Percentiles rank a stretch among this genome's conserved stretches.
phyloP scores from a whole-genome alignment of 2,113 vertebrate species.

The Colaptes auratus region DNA sequence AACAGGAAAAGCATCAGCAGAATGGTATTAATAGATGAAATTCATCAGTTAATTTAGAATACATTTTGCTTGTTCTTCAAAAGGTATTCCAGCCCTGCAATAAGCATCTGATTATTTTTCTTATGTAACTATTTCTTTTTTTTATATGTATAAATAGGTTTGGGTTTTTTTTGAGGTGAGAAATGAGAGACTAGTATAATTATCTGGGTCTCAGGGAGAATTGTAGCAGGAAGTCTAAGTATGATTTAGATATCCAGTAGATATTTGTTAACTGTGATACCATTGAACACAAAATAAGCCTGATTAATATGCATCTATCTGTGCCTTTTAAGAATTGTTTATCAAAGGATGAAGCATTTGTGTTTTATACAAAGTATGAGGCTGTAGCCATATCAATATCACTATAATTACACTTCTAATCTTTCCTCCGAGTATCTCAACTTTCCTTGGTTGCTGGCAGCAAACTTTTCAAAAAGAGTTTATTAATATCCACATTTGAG shows the following conservation, averaged over 20 bases:
- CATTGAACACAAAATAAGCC: slow-evolving; percentile 1
- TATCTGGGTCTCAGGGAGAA: background rate
- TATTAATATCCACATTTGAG: background rate
- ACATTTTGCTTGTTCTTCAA: background rate
- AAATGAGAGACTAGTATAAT: background rate
- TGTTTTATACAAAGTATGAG: background rate
- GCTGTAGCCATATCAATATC: background rate
- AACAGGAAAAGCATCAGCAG: background rate
- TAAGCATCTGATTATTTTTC: background rate
- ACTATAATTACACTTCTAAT: slow-evolving; percentile 9
- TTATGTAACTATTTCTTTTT: background rate
- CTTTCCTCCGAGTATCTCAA: background rate
- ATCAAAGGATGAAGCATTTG: background rate
- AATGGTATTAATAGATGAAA: background rate
- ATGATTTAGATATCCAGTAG: background rate
- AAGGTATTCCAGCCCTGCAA: background rate
- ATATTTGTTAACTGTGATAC: background rate
- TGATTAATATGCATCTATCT: background rate
- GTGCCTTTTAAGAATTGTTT: background rate
- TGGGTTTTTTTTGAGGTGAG: background rate
- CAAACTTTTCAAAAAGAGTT: background rate
- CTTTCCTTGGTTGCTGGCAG: background rate
- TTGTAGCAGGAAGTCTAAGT: background rate
- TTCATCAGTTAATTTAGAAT: background rate
- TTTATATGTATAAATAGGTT: background rate